phyloP scores from a whole-genome alignment of 2,888 invertebrate genomes.

The Cosmia pyralina region DNA sequence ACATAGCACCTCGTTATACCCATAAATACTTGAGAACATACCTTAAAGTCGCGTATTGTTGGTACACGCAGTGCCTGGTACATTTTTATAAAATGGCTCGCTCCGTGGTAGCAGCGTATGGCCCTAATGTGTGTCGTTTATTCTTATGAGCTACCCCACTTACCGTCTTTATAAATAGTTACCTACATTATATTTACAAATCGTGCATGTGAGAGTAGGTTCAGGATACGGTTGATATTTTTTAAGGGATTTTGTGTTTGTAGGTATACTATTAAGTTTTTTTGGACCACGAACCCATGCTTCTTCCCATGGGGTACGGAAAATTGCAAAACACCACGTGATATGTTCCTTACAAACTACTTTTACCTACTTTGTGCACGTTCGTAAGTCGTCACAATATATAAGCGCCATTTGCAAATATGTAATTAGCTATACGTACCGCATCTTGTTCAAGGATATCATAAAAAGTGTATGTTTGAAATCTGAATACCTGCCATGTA shows the following conservation, averaged over 20 bases:
- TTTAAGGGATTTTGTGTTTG: constrained; percentile 19
- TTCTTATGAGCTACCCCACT: constrained; percentile 71
- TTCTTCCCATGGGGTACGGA: too few species aligned
- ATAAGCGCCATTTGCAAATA: too few species aligned
- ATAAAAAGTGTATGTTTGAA: too few species aligned
- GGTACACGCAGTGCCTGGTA: constrained; percentile 53
- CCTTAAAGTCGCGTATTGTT: constrained; percentile 40
- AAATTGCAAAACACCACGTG: too few species aligned
- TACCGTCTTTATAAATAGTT: constrained; percentile 69
- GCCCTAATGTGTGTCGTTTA: constrained; percentile 73
- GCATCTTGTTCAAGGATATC: too few species aligned
- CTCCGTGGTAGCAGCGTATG: constrained; percentile 65
- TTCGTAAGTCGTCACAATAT: too few species aligned
- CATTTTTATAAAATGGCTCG: constrained; percentile 66
- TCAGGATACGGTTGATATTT: constrained; percentile 34
- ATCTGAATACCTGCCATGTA: too few species aligned
- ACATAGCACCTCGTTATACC: constrained; percentile 34
- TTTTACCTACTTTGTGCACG: too few species aligned
- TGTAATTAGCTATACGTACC: too few species aligned
- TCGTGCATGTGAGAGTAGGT: constrained; percentile 53
- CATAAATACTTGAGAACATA: constrained; percentile 40
- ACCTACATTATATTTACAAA: constrained; percentile 63
- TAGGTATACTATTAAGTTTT: neutral
- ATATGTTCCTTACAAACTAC: too few species aligned
- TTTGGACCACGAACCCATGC: neutral